phyloP scores from a whole-genome alignment of 2,797 vertebrate species.

The Cephalopachus bancanus region DNA sequence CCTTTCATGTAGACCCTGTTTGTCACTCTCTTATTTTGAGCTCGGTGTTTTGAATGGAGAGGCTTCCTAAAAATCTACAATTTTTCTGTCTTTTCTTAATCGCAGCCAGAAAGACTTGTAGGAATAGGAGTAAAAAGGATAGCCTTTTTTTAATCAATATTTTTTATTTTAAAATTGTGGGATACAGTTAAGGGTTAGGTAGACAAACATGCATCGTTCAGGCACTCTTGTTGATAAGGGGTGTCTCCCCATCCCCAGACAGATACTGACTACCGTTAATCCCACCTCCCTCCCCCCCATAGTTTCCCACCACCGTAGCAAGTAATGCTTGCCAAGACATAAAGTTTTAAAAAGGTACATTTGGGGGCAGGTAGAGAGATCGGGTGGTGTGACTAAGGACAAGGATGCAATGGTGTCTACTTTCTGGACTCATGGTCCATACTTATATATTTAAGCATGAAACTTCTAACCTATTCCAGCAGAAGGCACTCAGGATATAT shows the following conservation, averaged over 20 bases:
- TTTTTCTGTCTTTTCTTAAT: background rate
- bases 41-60: background rate
- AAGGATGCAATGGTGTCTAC: background rate
- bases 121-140: background rate
- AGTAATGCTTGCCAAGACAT: background rate
- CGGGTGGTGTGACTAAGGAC: background rate
- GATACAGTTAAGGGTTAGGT: too few species aligned
- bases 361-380: too few species aligned
- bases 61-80: background rate
- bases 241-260: too few species aligned
- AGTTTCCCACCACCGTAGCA: background rate
- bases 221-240: too few species aligned
- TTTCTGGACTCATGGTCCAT: background rate
- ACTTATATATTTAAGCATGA: background rate
- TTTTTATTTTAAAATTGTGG: too few species aligned
- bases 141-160: too few species aligned
- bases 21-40: constrained; percentile 11
- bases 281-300: too few species aligned
- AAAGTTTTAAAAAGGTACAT: background rate
- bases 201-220: too few species aligned
- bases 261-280: too few species aligned
- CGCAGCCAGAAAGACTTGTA: background rate
- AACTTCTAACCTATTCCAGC: background rate
- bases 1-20: background rate
- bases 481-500: background rate